A percentile compares a stretch with the other conserved stretches of the same genome.
Evolutionary conservation across 2,797 vertebrate genomes (phyloP).

Genomic region (Antrozous pallidus): DNA sequence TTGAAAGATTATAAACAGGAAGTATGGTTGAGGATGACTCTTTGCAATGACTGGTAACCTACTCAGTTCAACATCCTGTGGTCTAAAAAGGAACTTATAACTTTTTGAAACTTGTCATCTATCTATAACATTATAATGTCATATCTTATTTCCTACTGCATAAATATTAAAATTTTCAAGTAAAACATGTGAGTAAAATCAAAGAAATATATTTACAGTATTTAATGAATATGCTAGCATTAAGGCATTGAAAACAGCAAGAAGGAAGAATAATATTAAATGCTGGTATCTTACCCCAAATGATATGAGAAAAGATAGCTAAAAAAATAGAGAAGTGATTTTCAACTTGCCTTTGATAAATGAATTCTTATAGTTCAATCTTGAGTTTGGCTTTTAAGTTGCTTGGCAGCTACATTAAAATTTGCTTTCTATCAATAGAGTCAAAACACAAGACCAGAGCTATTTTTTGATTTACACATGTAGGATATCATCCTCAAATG

Average conservation of each 20-base stretch:
- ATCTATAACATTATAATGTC: background rate
- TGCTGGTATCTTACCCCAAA: background rate
- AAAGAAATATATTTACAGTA: background rate
- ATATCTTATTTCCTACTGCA: background rate
- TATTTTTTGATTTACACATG: conserved; percentile 49
- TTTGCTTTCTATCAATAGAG: conserved; percentile 35
- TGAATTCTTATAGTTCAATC: background rate
- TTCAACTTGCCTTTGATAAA: background rate
- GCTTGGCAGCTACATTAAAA: background rate
- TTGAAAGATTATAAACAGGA: background rate
- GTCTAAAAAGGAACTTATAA: background rate
- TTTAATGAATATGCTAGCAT: background rate
- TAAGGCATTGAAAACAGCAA: background rate
- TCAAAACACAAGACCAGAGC: background rate
- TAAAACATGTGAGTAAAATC: background rate
- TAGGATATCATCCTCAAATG: conserved; percentile 66
- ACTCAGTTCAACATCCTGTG: background rate
- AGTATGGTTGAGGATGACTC: background rate
- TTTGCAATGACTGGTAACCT: background rate
- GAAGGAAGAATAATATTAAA: background rate
- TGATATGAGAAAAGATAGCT: background rate
- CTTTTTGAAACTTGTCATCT: background rate
- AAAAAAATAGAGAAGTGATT: background rate
- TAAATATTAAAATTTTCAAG: background rate
- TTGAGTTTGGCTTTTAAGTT: background rate